Evolutionary conservation across 2,888 invertebrate species (phyloP).

Genomic region (Dusona sp.): DNA sequence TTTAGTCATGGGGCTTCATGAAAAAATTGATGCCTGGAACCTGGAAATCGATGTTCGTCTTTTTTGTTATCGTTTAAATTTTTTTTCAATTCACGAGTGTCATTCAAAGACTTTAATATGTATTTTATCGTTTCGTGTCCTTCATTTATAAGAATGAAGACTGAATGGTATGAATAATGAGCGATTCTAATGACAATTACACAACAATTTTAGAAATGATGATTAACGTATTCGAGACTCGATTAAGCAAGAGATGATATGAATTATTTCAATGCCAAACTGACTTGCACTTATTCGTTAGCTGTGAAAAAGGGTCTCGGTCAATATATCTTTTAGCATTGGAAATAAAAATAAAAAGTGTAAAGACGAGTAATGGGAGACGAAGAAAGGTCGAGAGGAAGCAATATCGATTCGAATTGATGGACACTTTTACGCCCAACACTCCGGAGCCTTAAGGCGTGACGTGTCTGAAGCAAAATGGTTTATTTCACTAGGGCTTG

Average conservation of each 20-base stretch:
- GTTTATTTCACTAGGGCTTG: slow-evolving; percentile 45
- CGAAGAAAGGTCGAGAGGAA: slow-evolving; percentile 34
- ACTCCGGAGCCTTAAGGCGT: neutral
- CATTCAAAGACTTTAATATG: neutral
- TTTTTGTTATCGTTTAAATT: neutral
- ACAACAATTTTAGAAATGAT: neutral
- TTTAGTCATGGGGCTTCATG: slow-evolving; percentile 29
- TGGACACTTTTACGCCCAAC: slow-evolving; percentile 35
- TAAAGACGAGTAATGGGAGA: slow-evolving; percentile 1
- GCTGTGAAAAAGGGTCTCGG: neutral
- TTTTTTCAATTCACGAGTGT: neutral
- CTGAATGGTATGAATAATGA: neutral
- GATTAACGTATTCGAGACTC: neutral
- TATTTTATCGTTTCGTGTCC: neutral
- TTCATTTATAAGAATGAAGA: neutral
- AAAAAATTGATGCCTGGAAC: neutral
- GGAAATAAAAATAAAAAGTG: neutral
- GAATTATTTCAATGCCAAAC: neutral
- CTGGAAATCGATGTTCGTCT: neutral
- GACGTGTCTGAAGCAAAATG: slow-evolving; percentile 36
- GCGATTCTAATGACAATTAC: neutral
- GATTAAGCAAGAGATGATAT: neutral
- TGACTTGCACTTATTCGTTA: neutral
- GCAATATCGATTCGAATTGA: slow-evolving; percentile 37
- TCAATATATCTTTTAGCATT: neutral